Evolutionary conservation across 2,888 invertebrate genomes (phyloP).

Genomic region (Noctua fimbriata): DNA sequence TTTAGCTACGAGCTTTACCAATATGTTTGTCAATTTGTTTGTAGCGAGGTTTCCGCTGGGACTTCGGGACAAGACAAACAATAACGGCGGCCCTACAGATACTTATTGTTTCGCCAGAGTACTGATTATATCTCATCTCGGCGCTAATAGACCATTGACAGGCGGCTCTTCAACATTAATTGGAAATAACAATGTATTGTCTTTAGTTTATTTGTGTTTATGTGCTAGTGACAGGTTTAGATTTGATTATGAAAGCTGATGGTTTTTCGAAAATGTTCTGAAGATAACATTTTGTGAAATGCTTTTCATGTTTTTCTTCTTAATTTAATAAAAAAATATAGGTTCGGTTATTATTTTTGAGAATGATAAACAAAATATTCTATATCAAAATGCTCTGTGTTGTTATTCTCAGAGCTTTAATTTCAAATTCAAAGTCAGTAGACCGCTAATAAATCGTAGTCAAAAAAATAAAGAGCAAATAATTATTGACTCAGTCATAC

Average conservation of each 20-base stretch:
- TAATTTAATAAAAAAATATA: background rate
- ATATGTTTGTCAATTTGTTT: conserved; percentile 84
- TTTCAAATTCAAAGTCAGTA: conserved; percentile 32
- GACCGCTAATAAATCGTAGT: conserved; percentile 20
- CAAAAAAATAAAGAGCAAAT: conserved; percentile 19
- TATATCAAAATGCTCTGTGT: background rate
- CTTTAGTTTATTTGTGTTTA: conserved; percentile 49
- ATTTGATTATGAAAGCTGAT: conserved; percentile 31
- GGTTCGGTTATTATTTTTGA: background rate
- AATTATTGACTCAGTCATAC: conserved; percentile 26
- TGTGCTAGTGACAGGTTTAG: conserved; percentile 61
- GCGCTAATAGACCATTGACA: conserved; percentile 84
- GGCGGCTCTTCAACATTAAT: conserved; percentile 74
- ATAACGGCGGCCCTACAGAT: conserved; percentile 83
- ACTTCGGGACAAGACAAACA: conserved; percentile 82
- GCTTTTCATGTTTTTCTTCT: background rate
- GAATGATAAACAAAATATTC: background rate
- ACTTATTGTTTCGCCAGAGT: conserved; percentile 83
- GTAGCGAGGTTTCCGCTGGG: conserved; percentile 79
- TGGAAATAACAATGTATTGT: conserved; percentile 68
- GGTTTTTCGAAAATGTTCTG: background rate
- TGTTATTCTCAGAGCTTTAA: background rate
- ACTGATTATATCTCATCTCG: conserved; percentile 83
- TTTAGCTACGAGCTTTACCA: background rate
- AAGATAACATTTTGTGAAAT: background rate